phyloP scores from a whole-genome alignment of 2,888 invertebrate genomes.

The Carcina quercana region DNA sequence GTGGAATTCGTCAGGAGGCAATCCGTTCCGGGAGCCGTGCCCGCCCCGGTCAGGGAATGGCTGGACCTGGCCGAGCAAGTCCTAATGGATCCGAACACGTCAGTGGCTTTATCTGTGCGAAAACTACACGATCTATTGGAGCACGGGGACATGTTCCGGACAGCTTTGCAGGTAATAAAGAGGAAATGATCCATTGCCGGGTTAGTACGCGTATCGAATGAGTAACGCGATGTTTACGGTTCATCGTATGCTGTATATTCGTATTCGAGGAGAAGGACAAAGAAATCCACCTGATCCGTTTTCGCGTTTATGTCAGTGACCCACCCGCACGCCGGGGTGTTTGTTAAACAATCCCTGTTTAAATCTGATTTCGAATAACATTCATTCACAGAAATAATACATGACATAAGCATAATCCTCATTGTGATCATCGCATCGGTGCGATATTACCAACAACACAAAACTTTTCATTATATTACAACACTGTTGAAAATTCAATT shows the following conservation, averaged over 20 bases:
- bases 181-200: constrained; percentile 12
- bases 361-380: no score
- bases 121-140: constrained; percentile 76
- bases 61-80: constrained; percentile 79
- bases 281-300: no score
- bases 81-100: constrained; percentile 75
- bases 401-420: no score
- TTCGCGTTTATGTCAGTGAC: constrained; percentile 26
- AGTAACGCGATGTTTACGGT: background rate
- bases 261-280: no score
- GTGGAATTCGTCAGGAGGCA: constrained; percentile 72
- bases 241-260: no score
- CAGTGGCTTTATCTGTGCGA: constrained; percentile 71
- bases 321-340: no score
- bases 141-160: constrained; percentile 78
- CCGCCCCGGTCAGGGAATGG: constrained; percentile 58
- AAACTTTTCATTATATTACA: no score
- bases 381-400: no score
- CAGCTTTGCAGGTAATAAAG: constrained; percentile 75
- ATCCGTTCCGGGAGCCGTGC: constrained; percentile 45
- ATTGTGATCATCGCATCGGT: no score
- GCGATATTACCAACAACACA: no score
- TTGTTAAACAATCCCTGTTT: no score
- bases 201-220: constrained; percentile 3
- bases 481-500: no score